Evolutionary conservation across 2,113 vertebrate genomes (phyloP).

Genomic region (Connochaetes taurinus): DNA sequence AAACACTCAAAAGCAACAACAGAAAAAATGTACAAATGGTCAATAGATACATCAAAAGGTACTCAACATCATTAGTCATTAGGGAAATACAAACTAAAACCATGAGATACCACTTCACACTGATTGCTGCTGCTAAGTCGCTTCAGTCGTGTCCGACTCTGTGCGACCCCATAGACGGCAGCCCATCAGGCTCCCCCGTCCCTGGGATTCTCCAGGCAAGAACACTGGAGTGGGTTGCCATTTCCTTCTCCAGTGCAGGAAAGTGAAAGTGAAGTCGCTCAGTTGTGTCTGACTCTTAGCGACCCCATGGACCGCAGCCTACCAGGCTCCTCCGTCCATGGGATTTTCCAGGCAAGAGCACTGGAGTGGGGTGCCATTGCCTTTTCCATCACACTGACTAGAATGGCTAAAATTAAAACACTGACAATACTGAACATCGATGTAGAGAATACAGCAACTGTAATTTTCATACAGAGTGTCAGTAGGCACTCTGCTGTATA

Average conservation of each 20-base stretch:
- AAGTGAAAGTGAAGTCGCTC: too few relatives aligned
- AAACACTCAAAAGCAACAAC: not conserved
- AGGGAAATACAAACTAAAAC: not conserved
- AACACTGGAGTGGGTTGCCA: too few relatives aligned
- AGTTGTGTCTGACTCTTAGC: too few relatives aligned
- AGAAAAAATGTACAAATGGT: not conserved
- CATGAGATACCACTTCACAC: not conserved
- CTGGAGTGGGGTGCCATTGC: too few relatives aligned
- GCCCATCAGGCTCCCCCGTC: too few relatives aligned
- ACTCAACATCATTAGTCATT: not conserved
- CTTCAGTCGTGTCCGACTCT: too few relatives aligned
- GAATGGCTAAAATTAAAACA: not conserved
- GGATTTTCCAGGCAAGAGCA: too few relatives aligned
- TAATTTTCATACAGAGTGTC: not conserved
- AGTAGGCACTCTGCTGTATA: not conserved
- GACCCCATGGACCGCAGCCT: too few relatives aligned
- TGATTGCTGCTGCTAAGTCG: too few relatives aligned
- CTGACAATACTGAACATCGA: not conserved
- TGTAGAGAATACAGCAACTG: not conserved
- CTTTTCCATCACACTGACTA: not conserved
- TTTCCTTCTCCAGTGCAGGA: too few relatives aligned
- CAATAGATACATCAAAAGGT: not conserved
- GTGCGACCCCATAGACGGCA: accelerated
- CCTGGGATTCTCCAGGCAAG: too few relatives aligned
- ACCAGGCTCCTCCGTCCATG: too few relatives aligned